Conservation (phyloP, 2,888 invertebrate genomes). For the Ernsta delagoae region DNA sequence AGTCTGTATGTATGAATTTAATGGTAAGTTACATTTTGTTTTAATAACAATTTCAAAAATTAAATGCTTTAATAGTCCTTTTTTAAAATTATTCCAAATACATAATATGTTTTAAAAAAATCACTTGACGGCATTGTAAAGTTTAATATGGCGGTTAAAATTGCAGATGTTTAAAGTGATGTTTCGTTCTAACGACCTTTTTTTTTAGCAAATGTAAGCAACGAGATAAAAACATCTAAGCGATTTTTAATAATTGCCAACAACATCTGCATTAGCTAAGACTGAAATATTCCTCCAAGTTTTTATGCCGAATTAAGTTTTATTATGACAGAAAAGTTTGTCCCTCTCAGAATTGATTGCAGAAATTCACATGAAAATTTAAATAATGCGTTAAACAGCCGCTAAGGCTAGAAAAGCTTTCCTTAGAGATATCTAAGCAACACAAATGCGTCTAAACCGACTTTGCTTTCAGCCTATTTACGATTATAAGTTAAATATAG, state of each 20-base stretch:
- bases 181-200: background rate
- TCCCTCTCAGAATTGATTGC: background rate
- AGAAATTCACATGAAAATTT: too few species aligned
- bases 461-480: too few species aligned
- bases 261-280: background rate
- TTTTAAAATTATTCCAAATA: too few species aligned
- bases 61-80: too few species aligned
- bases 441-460: too few species aligned
- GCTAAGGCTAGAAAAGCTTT: too few species aligned
- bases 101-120: background rate
- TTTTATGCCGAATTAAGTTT: conserved; percentile 15
- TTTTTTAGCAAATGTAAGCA: background rate
- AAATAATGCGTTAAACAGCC: too few species aligned
- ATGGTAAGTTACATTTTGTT: too few species aligned
- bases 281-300: conserved; percentile 5
- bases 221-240: conserved; percentile 1
- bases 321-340: conserved; percentile 15
- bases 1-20: too few species aligned
- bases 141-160: background rate
- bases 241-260: background rate
- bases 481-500: too few species aligned
- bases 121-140: background rate
- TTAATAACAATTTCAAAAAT: too few species aligned
- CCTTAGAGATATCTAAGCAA: too few species aligned
- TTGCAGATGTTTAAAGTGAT: background rate